phyloP scores from a whole-genome alignment of 92 coral and sea anemone species.

The Desmophyllum pertusum region DNA sequence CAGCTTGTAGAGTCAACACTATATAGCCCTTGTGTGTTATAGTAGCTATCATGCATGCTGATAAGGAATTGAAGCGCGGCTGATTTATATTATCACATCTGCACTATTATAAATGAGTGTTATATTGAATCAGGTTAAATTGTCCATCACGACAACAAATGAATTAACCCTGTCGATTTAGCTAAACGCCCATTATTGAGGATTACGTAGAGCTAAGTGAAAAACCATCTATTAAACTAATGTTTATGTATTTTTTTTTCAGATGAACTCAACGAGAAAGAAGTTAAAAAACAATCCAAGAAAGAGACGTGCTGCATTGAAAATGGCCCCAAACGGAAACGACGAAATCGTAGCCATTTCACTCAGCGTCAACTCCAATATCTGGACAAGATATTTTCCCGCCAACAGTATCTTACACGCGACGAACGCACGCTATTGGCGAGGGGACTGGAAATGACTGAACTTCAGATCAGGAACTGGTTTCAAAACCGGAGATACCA shows the following conservation, averaged over 20 bases:
- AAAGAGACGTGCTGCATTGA: constrained; percentile 14
- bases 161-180: not conserved
- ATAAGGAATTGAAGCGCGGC: constrained; percentile 7
- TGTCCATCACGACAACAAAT: constrained; percentile 17
- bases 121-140: constrained; percentile 8
- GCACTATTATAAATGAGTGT: constrained; percentile 15
- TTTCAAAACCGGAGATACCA: constrained; percentile 87
- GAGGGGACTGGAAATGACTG: constrained; percentile 86
- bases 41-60: constrained; percentile 6
- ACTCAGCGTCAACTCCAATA: constrained; percentile 78
- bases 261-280: constrained; percentile 24
- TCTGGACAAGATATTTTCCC: constrained; percentile 72
- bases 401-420: constrained; percentile 81
- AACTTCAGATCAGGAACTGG: constrained; percentile 88
- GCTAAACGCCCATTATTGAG: not conserved
- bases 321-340: constrained; percentile 44
- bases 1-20: not conserved
- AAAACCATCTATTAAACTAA: too few species aligned
- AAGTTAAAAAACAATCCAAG: constrained; percentile 10
- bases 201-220: not conserved
- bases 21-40: not conserved
- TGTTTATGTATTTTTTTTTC: not conserved
- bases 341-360: constrained; percentile 77
- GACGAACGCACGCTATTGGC: constrained; percentile 89
- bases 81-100: not conserved